phyloP scores from a whole-genome alignment of 1,140 invertebrate species.

The Thaumetopoea pityocampa region DNA sequence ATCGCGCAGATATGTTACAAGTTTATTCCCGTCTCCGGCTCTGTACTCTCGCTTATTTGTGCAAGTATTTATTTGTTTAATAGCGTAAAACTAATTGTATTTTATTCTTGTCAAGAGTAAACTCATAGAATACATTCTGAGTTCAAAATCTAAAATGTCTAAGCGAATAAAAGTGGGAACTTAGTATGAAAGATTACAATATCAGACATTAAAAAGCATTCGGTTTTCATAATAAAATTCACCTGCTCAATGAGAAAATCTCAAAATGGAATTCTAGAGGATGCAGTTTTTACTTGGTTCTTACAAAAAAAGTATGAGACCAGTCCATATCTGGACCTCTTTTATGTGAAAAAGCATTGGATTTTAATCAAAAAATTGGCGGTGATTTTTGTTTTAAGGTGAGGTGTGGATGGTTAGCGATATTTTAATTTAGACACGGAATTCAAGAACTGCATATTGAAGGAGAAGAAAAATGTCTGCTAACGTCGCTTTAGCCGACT shows the following conservation, averaged over 20 bases:
- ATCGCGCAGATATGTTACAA: no score
- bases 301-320: conserved; percentile 16
- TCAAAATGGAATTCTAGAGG: conserved; percentile 9
- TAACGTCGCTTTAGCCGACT: conserved; percentile 23
- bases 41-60: no score
- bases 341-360: neutral
- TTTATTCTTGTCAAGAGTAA: no score
- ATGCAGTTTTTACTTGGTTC: conserved; percentile 14
- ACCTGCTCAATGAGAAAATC: conserved; percentile 2
- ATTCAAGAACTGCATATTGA: conserved; percentile 28
- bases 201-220: no score
- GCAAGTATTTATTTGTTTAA: no score
- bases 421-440: conserved; percentile 29
- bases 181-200: no score
- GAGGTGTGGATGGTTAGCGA: conserved; percentile 18
- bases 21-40: no score
- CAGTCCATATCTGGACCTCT: no score
- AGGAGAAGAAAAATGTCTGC: conserved; percentile 29
- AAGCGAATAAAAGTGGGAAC: no score
- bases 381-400: conserved; percentile 1
- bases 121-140: no score
- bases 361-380: neutral
- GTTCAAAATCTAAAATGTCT: no score
- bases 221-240: conserved; percentile 11
- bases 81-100: no score